Percentiles rank a stretch among this genome's conserved stretches.
phyloP scores from a whole-genome alignment of 30 jellyfish, hydroid and myxozoan species.

The Mastigias papua region DNA sequence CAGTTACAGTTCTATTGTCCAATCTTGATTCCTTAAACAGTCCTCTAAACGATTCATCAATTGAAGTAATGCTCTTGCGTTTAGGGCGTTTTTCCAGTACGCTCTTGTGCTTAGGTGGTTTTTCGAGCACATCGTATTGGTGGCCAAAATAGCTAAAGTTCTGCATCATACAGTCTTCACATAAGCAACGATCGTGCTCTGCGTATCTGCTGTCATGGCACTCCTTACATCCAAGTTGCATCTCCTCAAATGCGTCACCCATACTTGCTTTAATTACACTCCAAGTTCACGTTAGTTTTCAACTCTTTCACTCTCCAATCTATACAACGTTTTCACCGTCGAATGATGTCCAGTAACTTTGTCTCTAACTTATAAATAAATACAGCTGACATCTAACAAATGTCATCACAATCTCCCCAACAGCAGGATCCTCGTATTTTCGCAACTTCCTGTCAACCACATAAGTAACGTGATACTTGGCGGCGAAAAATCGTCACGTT shows the following conservation, averaged over 20 bases:
- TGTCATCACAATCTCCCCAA: slow-evolving; percentile 3
- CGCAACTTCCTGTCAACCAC: slow-evolving; percentile 5
- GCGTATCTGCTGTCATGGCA: slow-evolving; percentile 10
- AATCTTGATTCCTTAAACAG: slow-evolving; percentile 17
- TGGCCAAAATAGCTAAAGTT: slow-evolving; percentile 17
- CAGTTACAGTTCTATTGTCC: background rate
- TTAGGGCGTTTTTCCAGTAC: slow-evolving; percentile 36
- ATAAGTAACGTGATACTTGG: background rate
- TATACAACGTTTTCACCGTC: background rate
- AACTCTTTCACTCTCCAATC: background rate
- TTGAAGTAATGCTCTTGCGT: slow-evolving; percentile 46
- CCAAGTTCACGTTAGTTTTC: background rate
- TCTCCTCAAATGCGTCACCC: slow-evolving; percentile 1
- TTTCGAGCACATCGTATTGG: slow-evolving; percentile 18
- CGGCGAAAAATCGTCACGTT: background rate
- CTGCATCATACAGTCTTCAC: slow-evolving; percentile 52
- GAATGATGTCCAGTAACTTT: background rate
- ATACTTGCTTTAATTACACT: background rate
- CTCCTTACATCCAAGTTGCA: slow-evolving; percentile 18
- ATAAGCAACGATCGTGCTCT: slow-evolving; percentile 43
- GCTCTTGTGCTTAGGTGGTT: slow-evolving; percentile 34
- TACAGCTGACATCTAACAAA: background rate
- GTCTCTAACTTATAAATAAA: background rate
- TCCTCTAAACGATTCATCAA: slow-evolving; percentile 4
- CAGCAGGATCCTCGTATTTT: background rate